Base-by-base conservation (phyloP, 2,888 invertebrate species). In the Epinotia bilunana region DNA sequence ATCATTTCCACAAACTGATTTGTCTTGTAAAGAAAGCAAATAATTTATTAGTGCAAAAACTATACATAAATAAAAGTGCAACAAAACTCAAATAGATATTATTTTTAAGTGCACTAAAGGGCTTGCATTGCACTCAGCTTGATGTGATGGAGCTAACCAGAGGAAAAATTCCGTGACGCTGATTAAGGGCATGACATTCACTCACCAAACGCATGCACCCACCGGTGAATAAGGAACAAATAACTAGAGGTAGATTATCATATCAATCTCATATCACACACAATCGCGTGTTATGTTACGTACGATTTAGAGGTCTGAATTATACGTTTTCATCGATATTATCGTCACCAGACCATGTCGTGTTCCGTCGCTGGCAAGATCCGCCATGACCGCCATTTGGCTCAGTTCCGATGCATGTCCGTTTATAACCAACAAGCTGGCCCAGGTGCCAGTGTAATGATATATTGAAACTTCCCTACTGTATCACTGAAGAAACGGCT, bases 341-440 rank as follows among this genome's bases (percentile, higher is more conserved):
- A 53, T 16, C 13, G 39, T 68, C 12, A 39, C 76, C 64, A 79
- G 71, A 77, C 77, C 80, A 77, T 78, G 81, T 80, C 79, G 78
- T 78, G 71, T 69, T 76, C 58, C 55, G 72, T 69, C 57, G 79
- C 83, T 84, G 83, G 83, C 87, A 87, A 88, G 85, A 85, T 84
- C 85, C 82, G 82, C 83, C 83, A 85, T 85, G 86, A 84, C 83
- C 80, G 83, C 82, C 81, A 84, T 86, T 89, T 89, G 89, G 89
- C 90, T 85, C 76, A 81, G 82, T 82, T 86, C 83, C 87, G 84
- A 85, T 81, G 86, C 83, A 64, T 79, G 80, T 72, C 80, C 85
- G 86, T 88, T 87, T 88, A 89, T 89, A 87, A 78, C 79, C 76
- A 78, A 76, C 79, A 83, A 83, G 83, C 79, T 81, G 81, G 82